These are phyloP conservation scores for Helogale parvula DNA, from an alignment of 2,113 vertebrate genomes.

Conservation along the genomic window DNA sequence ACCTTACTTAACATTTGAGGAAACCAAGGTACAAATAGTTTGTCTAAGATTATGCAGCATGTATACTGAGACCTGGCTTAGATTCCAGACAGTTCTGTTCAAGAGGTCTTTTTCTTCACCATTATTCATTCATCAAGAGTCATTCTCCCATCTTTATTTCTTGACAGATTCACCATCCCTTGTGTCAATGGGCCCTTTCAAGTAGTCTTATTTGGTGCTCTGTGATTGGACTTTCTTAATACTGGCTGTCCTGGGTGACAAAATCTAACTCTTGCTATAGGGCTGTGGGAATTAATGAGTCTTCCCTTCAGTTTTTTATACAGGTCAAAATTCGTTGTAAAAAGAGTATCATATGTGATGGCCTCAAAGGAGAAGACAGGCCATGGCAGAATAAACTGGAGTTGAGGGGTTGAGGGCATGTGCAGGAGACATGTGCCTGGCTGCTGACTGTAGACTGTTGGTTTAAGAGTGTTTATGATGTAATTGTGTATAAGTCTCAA, in stretches of 20 bases:
- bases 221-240: neutral
- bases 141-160: neutral
- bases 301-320: neutral
- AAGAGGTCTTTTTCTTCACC: neutral
- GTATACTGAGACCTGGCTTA: neutral
- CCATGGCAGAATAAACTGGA: neutral
- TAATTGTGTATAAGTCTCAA: neutral
- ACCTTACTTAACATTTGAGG: neutral
- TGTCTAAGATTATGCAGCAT: neutral
- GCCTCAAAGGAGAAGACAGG: neutral
- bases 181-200: neutral
- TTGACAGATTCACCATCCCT: neutral
- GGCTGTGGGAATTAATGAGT: neutral
- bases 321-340: neutral
- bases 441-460: neutral
- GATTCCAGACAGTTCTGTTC: neutral
- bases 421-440: neutral
- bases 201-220: neutral
- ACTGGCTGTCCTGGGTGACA: neutral
- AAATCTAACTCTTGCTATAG: neutral
- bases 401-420: neutral
- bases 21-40: neutral
- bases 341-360: neutral
- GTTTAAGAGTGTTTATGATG: neutral
- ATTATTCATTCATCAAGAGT: neutral